Evolutionary conservation across 1,140 invertebrate species (phyloP).

Genomic region (Drosophila sp.): DNA sequence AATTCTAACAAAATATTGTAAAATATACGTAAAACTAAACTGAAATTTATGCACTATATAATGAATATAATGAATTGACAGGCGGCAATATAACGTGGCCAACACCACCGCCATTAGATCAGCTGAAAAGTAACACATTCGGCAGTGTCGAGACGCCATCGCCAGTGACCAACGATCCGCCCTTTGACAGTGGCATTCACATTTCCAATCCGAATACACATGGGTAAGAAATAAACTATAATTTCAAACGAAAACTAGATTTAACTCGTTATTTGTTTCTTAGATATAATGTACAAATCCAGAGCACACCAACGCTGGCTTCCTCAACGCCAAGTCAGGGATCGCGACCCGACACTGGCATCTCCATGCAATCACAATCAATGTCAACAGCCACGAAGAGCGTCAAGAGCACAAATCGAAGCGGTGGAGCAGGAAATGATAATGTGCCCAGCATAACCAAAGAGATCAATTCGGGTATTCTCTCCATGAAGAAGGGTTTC

Average conservation of each 20-base stretch:
- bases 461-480: conserved; percentile 86
- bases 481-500: conserved; percentile 92
- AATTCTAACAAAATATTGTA: conserved; percentile 54
- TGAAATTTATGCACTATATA: not conserved
- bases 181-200: conserved; percentile 73
- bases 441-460: conserved; percentile 76
- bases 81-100: conserved; percentile 83
- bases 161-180: conserved; percentile 79
- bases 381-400: conserved; percentile 80
- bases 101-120: conserved; percentile 77
- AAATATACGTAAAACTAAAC: conserved; percentile 27
- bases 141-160: conserved; percentile 83
- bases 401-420: conserved; percentile 49
- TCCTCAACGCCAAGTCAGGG: conserved; percentile 79
- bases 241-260: not conserved
- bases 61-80: conserved; percentile 38
- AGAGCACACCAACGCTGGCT: conserved; percentile 79
- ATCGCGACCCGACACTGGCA: conserved; percentile 83
- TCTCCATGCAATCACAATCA: conserved; percentile 81
- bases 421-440: conserved; percentile 42
- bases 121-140: conserved; percentile 80
- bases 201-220: conserved; percentile 84
- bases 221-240: conserved; percentile 57
- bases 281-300: conserved; percentile 83
- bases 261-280: conserved; percentile 10